phyloP scores from a whole-genome alignment of 2,888 invertebrate species.

The Neoascia interrupta region DNA sequence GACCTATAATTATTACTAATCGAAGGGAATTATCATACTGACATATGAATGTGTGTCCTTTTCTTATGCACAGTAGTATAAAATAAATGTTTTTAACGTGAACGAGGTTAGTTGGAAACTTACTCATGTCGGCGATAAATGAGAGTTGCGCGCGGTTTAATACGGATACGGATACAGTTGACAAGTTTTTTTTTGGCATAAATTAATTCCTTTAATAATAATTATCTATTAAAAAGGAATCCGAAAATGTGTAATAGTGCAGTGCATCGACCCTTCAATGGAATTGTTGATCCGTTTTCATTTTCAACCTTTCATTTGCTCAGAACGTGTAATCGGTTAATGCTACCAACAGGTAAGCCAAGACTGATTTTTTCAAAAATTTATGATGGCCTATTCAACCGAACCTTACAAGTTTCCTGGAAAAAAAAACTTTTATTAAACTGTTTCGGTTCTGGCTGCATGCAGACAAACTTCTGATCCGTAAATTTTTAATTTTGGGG shows the following conservation, averaged over 20 bases:
- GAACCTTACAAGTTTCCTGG: not conserved
- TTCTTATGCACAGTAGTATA: slow-evolving; percentile 36
- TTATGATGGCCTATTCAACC: too few relatives aligned
- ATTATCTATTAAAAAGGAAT: too few relatives aligned
- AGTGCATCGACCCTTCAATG: slow-evolving; percentile 72
- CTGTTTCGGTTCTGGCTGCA: too few relatives aligned
- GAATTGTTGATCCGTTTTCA: slow-evolving; percentile 76
- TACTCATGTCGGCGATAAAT: slow-evolving; percentile 26
- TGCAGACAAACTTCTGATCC: not conserved
- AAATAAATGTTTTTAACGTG: slow-evolving; percentile 25
- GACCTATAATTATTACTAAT: slow-evolving; percentile 55
- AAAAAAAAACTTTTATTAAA: slow-evolving; percentile 3
- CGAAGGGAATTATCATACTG: slow-evolving; percentile 37
- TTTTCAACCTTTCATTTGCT: slow-evolving; percentile 84
- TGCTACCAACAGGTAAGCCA: slow-evolving; percentile 82
- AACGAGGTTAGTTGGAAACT: slow-evolving; percentile 30
- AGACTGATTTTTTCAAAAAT: too few relatives aligned
- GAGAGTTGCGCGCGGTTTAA: not conserved
- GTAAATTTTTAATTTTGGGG: slow-evolving; percentile 28
- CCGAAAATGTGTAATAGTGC: slow-evolving; percentile 71
- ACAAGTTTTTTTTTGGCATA: too few relatives aligned
- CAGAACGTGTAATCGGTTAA: slow-evolving; percentile 84
- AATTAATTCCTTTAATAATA: not conserved
- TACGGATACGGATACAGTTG: not conserved
- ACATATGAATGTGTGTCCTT: slow-evolving; percentile 14